Percentiles rank a stretch among this genome's conserved stretches.
These are phyloP conservation scores for Bos indicus DNA, from an alignment of 2,113 vertebrate genomes.

Conservation along the genomic window DNA sequence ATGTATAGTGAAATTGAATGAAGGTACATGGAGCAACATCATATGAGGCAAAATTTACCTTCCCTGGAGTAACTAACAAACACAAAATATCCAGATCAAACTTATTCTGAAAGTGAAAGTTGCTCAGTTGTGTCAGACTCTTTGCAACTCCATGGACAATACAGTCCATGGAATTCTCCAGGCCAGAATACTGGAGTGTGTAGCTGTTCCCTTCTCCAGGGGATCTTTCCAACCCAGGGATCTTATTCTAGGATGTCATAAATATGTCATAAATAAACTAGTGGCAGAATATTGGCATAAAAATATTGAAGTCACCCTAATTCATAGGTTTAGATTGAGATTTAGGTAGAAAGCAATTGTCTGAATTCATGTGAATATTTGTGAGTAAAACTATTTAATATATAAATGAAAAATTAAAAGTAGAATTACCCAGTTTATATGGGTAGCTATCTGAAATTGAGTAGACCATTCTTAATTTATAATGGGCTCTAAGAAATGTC, in stretches of 20 bases:
- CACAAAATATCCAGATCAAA: background rate
- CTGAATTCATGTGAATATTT: background rate
- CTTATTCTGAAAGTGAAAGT: background rate
- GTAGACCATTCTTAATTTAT: background rate
- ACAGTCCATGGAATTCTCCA: background rate
- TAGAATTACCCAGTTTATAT: background rate
- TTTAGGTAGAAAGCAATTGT: background rate
- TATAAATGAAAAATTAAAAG: background rate
- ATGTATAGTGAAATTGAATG: background rate
- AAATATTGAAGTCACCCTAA: background rate
- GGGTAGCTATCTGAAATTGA: conserved; percentile 10
- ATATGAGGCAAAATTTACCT: background rate
- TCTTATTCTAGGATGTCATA: background rate
- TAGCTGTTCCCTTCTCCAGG: background rate
- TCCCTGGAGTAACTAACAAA: background rate
- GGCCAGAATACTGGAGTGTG: background rate
- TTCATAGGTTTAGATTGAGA: background rate
- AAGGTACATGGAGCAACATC: background rate
- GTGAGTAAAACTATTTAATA: background rate
- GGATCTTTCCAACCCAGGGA: background rate
- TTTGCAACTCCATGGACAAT: background rate
- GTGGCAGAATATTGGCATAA: background rate
- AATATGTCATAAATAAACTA: background rate
- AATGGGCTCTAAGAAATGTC: background rate
- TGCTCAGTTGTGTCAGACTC: background rate